Evolutionary conservation across 2,113 vertebrate genomes (phyloP).

Genomic region (Typhlomys cinereus): DNA sequence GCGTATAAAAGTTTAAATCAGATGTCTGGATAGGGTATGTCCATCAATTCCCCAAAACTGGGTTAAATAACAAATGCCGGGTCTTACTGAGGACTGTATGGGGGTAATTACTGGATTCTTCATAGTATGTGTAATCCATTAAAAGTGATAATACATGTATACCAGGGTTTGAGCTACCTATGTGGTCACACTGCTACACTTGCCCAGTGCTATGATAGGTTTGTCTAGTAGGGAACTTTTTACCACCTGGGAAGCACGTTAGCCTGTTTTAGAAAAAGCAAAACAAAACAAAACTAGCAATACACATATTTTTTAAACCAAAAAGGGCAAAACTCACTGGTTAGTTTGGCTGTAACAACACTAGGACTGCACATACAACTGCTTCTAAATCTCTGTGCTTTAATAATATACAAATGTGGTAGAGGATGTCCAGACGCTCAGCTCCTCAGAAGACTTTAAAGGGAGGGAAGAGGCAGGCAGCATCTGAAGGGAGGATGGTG

Average conservation of each 20-base stretch:
- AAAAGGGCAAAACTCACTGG: background rate
- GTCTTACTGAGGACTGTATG: background rate
- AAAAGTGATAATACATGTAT: background rate
- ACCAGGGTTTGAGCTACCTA: background rate
- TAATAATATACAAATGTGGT: background rate
- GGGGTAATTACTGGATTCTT: background rate
- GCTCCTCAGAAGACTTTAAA: background rate
- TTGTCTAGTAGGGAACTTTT: background rate
- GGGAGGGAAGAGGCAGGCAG: background rate
- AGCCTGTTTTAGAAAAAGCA: background rate
- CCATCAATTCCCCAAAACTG: background rate
- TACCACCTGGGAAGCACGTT: background rate
- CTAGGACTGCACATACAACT: background rate
- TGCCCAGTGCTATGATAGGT: too few relatives aligned
- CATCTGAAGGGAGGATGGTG: background rate
- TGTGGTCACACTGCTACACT: too few relatives aligned
- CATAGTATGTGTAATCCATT: background rate
- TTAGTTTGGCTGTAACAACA: background rate
- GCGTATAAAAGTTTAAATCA: background rate
- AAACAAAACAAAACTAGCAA: too few relatives aligned
- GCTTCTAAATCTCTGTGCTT: background rate
- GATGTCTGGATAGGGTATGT: background rate
- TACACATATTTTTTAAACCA: background rate
- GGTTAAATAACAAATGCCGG: background rate
- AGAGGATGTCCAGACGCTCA: background rate